Evolutionary conservation across 2,797 vertebrate species (phyloP), one percentile per base, ranked within the genome.

Genomic region (Pangasius sanitwongsei): DNA sequence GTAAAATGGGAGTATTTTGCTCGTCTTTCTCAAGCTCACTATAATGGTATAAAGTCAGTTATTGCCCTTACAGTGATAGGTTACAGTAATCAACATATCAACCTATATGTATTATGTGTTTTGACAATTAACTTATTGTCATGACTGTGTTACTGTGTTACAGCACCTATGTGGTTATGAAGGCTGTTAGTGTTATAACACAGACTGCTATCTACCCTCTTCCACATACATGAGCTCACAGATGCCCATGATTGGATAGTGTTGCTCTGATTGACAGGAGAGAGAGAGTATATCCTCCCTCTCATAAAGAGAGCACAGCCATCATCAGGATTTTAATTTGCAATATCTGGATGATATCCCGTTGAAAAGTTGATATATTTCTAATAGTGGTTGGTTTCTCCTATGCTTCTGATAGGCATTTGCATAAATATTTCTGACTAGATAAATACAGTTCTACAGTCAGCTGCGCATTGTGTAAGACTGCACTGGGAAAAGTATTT

Each of bases 361-460:
- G 44, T 44, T 44, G 44, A 28, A 6, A n/a, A 78, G 25, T n/a
- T 77, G 7, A 1, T 2, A 75, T 48, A 75, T 75, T 78, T 18
- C 13, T 78, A 89, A 90, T 82, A 53, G 44, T 59, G 61, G 86
- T 83, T 67, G 86, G 83, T 88, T 88, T 89, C 72, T 86, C 31
- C 44, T 15, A 65, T 65, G 77, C 85, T 86, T 87, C 78, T 63
- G 55, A 86, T 55, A 86, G 16, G 18, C 70, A 41, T 41, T 41
- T 74, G 37, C 20, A 75, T 75, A 75, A 74, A 44, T 44, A 41
- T 72, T 23, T 41, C 7, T 41, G 5, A 41, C 37, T 41, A 74
- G 18, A 4, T 20, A 23, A 75, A 75, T 75, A 48, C 9, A 48
- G 5, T 28, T 11, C 16, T 75, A 12, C 3, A 28, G 18, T 23